These are phyloP conservation scores for Drosophila azteca DNA, from an alignment of 1,140 invertebrate genomes.

Conservation along the genomic window DNA sequence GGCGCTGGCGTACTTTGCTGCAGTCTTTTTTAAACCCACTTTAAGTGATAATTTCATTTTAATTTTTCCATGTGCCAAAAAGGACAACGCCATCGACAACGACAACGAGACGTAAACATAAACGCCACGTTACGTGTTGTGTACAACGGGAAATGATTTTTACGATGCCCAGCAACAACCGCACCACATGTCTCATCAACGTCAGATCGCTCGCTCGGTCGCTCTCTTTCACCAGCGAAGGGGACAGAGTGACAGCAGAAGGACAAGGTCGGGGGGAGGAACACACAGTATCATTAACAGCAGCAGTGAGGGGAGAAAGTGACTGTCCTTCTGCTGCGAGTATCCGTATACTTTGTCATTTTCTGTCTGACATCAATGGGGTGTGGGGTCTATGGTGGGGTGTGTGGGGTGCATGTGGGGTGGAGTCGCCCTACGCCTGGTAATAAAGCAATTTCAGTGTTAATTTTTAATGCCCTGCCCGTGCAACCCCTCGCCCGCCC, in stretches of 20 bases:
- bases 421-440: slow-evolving; percentile 10
- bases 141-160: slow-evolving; percentile 76
- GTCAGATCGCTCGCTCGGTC: slow-evolving; percentile 48
- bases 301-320: slow-evolving; percentile 60
- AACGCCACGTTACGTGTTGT: slow-evolving; percentile 74
- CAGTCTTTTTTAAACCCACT: slow-evolving; percentile 52
- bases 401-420: background rate
- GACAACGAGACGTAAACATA: slow-evolving; percentile 70
- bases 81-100: slow-evolving; percentile 32
- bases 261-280: background rate
- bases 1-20: slow-evolving; percentile 8
- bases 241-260: background rate
- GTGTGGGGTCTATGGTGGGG: too few relatives aligned
- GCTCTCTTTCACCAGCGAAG: background rate
- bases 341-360: slow-evolving; percentile 60
- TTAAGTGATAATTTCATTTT: slow-evolving; percentile 75
- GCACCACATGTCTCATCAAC: slow-evolving; percentile 74
- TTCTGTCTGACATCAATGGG: slow-evolving; percentile 41
- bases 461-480: slow-evolving; percentile 69
- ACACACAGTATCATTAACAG: slow-evolving; percentile 64
- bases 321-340: slow-evolving; percentile 9
- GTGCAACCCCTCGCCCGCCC: slow-evolving; percentile 44
- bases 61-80: slow-evolving; percentile 46
- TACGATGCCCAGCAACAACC: slow-evolving; percentile 63
- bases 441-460: slow-evolving; percentile 74